Conservation (phyloP, 2,797 vertebrate genomes). For the Sebastes itinus region DNA sequence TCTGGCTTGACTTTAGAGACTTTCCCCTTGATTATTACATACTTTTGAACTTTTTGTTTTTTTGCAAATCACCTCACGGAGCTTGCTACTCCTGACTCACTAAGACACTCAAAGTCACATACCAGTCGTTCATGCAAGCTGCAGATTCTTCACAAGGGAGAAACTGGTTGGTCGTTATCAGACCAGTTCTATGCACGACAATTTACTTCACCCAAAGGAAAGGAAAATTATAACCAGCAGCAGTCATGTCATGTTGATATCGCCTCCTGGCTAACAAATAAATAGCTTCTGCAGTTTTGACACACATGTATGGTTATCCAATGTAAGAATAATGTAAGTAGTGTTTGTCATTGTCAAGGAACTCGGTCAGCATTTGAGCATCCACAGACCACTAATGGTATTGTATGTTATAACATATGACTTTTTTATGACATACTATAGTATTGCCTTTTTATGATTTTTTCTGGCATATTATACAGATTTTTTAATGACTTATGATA, state of each 20-base stretch:
- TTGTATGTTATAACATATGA: too few species aligned
- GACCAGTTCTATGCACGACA: not conserved
- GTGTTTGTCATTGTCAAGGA: not conserved
- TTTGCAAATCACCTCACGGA: not conserved
- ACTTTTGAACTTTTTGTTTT: not conserved
- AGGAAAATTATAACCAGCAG: not conserved
- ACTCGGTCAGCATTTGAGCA: not conserved
- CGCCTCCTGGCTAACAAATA: slow-evolving; percentile 22
- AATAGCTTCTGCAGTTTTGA: not conserved
- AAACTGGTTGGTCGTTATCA: not conserved
- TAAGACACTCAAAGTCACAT: not conserved
- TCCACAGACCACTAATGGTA: not conserved
- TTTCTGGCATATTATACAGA: too few species aligned
- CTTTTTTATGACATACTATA: too few species aligned
- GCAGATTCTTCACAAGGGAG: not conserved
- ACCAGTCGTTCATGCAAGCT: not conserved
- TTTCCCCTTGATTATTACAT: not conserved
- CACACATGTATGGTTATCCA: not conserved
- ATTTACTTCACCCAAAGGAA: not conserved
- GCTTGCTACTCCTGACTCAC: not conserved
- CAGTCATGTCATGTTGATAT: not conserved
- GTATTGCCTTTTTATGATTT: too few species aligned
- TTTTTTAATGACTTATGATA: too few species aligned
- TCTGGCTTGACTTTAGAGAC: not conserved
- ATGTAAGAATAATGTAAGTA: not conserved